Evolutionary conservation across 2,797 vertebrate genomes (phyloP), one percentile per base, ranked within the genome.

Genomic region (Phaenicophaeus curvirostris): DNA sequence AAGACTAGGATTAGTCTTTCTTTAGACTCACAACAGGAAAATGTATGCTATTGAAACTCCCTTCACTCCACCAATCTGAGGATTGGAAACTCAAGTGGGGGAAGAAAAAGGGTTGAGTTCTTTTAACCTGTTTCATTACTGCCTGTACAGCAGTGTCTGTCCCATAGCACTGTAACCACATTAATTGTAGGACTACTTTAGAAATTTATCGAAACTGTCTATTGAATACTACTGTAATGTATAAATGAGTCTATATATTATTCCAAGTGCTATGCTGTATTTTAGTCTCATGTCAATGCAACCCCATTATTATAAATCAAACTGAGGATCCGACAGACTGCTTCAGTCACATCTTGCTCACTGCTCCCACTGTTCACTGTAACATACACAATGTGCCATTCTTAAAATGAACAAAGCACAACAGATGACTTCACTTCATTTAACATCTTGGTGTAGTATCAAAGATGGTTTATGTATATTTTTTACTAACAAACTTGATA

Each of bases 241-340:
- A 69, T 74, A 79, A 92, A 82, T 73, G 84, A 87, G 65, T 63
- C 84, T 87, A 9, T 90, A 61, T 90, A 63, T 92, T 92, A 93
- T 58, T 95, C 89, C 92, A 13, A 85, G 57, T 31, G 69, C 83
- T 92, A 93, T 85, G 82, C 87, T 89, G 28, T 89, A 51, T 89
- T 92, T 94, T 89, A 67, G 85, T 94, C 80, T 94, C 55, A 51
- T 85, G 79, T 94, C 93, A 95, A 20, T 54, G 74, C 65, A 93
- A 92, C 58, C 74, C 78, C 30, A 35, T 87, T 91, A 87, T 89
- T 96, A 93, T 85, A 83, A 94, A 82, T 88, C 77, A 91, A 89
- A 90, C 13, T 0, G 10, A 67, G 79, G 76, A 79, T 93, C 33
- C 93, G 83, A 83, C 81, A 94, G 67, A 72, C 78, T 79, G 13